Evolutionary conservation across 2,113 vertebrate species (phyloP), one percentile per base, ranked within the genome.

Genomic region (Phrynosoma blainvillii): DNA sequence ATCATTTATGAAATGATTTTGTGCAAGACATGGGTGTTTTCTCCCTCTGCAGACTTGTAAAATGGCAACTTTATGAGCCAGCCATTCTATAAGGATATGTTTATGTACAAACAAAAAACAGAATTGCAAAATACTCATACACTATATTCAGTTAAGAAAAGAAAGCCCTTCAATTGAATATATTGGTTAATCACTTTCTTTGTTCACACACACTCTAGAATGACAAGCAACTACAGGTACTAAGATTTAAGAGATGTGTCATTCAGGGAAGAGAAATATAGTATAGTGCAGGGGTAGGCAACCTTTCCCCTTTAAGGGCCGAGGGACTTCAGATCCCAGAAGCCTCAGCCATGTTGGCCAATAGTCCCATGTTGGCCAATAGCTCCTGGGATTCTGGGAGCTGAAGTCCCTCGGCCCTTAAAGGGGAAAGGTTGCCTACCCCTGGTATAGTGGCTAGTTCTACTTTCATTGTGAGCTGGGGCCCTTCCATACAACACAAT

Each of bases 1-100:
- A 90, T 92, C 91, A 93, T 95, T 94, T 96, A 94, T 91, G 94
- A 85, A 27, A 23, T 23, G 73, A 85, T 23, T 62, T 76, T 76
- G 32, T 76, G 84, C 40, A 85, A 85, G 13, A 42, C 32, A 36
- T 23, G 82, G 20, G 9, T 76, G 32, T 27, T 13, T 76, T 40
- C 36, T 42, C 73, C 54, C 14, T 62, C 25, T 76, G 32, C 56
- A 27, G 14, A 18, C 5, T 30, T 10, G 25, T 32, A 73, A 73
- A 54, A 76, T 54, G 76, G 54, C 62, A 76, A 23, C 11, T 59
- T 56, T 40, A 59, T 62, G 2, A 76, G 30, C 14, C 59, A 42
- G 25, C 56, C 56, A 74, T 56, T 79, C 77, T 30, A 30, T 78
- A 52, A 18, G 18, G 4, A 36, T 40, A 36, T 20, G 18, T 52